A percentile compares a stretch with the other conserved stretches of the same genome.
Conservation (phyloP, 2,888 invertebrate species). For the Andrena chrysosceles region DNA sequence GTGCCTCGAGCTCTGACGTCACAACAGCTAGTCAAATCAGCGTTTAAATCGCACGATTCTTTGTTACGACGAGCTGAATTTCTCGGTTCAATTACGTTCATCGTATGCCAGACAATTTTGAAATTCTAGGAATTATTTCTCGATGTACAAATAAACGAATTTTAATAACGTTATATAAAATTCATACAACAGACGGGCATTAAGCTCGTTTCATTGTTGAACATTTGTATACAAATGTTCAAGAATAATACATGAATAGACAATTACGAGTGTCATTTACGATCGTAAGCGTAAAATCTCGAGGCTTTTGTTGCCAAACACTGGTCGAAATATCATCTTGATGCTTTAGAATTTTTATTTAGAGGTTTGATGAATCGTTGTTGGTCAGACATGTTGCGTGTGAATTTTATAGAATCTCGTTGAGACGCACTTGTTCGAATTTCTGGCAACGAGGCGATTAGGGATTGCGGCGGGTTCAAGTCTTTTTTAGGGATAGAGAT, state of each 20-base stretch:
- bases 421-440: background rate
- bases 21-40: conserved; percentile 68
- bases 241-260: background rate
- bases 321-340: background rate
- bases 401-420: background rate
- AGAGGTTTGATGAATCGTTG: background rate
- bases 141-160: background rate
- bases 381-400: background rate
- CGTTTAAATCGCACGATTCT: conserved; percentile 33
- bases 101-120: background rate
- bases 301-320: background rate
- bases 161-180: background rate
- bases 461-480: background rate
- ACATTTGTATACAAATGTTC: background rate
- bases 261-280: background rate
- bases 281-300: background rate
- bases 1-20: conserved; percentile 60
- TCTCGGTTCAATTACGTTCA: background rate
- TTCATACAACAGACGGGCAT: background rate
- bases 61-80: background rate
- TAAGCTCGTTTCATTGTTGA: background rate
- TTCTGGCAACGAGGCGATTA: background rate
- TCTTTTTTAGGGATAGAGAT: conserved; percentile 8
- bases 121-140: background rate
- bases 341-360: background rate